phyloP scores from a whole-genome alignment of 2,888 invertebrate species.

The Euplexia lucipara region DNA sequence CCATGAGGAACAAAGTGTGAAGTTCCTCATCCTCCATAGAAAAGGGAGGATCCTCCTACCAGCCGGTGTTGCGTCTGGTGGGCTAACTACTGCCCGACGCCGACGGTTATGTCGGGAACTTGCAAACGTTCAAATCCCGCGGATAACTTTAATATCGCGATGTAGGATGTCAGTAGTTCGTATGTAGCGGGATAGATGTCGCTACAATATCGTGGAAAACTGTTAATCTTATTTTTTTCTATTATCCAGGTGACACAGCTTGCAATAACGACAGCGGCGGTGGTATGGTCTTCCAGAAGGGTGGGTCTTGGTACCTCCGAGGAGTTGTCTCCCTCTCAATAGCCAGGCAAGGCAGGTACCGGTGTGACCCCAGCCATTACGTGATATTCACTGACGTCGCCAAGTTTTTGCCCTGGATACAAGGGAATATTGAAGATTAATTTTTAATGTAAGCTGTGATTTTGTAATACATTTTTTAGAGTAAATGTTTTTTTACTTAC shows the following conservation, averaged over 20 bases:
- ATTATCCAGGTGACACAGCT: conserved; percentile 87
- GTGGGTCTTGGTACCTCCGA: conserved; percentile 83
- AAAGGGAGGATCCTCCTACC: no score
- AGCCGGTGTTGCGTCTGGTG: no score
- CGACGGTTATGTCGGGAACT: no score
- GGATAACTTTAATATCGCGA: no score
- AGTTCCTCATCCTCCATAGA: no score
- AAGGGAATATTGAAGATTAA: conserved; percentile 71
- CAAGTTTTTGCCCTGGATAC: conserved; percentile 91
- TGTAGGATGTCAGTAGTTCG: no score
- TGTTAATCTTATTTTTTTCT: background rate
- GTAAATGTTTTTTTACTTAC: background rate
- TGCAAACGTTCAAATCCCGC: no score
- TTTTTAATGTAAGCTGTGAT: conserved; percentile 44
- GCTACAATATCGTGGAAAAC: no score
- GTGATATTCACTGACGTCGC: conserved; percentile 92
- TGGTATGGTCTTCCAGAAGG: conserved; percentile 86
- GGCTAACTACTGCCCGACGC: no score
- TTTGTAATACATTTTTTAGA: conserved; percentile 18
- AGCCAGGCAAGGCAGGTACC: conserved; percentile 88
- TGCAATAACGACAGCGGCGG: conserved; percentile 91
- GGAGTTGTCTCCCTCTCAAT: conserved; percentile 91
- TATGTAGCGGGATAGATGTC: no score
- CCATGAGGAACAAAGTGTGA: no score
- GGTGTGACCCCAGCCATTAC: conserved; percentile 91